Percentiles rank a stretch among this genome's conserved stretches.
phyloP scores from a whole-genome alignment of 2,797 vertebrate genomes.

The Buphagus erythrorhynchus region DNA sequence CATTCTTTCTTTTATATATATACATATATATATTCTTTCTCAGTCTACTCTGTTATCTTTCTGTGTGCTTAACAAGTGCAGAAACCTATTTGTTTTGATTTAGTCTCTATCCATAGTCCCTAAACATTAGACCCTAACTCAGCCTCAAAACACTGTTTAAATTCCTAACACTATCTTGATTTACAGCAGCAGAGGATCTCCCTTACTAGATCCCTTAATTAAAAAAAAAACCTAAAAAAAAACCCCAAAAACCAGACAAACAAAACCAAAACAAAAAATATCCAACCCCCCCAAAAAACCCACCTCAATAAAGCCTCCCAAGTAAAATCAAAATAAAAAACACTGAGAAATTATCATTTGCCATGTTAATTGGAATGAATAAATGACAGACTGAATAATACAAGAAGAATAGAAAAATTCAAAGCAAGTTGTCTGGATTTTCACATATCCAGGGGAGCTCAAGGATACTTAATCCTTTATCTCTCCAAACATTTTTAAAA shows the following conservation, averaged over 20 bases:
- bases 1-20: not conserved
- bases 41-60: not conserved
- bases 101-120: not conserved
- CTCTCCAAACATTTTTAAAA: not conserved
- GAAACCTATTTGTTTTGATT: not conserved
- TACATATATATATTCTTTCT: not conserved
- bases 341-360: not conserved
- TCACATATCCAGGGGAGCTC: not conserved
- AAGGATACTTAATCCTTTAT: not conserved
- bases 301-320: not conserved
- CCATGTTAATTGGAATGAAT: not conserved
- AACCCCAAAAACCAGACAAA: not conserved
- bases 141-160: not conserved
- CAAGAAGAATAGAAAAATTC: not conserved
- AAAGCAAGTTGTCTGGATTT: not conserved
- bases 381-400: not conserved
- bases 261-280: not conserved
- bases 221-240: not conserved
- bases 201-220: not conserved
- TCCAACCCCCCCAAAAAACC: no score
- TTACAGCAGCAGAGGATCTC: not conserved
- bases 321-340: not conserved
- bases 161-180: not conserved
- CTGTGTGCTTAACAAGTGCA: not conserved
- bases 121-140: not conserved